phyloP scores from a whole-genome alignment of 2,113 vertebrate species.

The Dryoscopus gambensis region DNA sequence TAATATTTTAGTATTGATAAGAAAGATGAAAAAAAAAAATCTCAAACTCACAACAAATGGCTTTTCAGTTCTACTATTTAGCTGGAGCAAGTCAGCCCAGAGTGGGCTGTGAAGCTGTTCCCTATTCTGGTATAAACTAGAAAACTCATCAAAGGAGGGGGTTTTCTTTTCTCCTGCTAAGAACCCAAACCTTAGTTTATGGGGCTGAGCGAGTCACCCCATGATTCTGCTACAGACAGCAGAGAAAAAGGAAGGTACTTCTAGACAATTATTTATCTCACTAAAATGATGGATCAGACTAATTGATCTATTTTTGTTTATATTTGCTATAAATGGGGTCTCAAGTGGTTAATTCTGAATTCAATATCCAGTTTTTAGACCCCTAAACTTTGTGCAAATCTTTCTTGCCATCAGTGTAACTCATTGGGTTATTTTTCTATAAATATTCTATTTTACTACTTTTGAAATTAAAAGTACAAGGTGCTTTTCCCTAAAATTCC shows the following conservation, averaged over 20 bases:
- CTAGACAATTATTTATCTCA: neutral
- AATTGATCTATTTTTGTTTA: neutral
- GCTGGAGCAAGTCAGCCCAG: neutral
- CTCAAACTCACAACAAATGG: neutral
- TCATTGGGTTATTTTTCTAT: neutral
- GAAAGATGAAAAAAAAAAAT: fast-evolving
- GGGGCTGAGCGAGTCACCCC: neutral
- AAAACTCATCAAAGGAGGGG: neutral
- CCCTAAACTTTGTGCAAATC: neutral
- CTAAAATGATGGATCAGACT: neutral
- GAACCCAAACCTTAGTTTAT: neutral
- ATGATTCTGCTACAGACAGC: neutral
- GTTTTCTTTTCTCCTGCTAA: neutral
- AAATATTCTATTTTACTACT: neutral
- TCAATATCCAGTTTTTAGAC: neutral
- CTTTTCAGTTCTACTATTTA: neutral
- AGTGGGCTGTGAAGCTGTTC: neutral
- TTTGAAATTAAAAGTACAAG: neutral
- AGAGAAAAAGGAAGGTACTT: neutral
- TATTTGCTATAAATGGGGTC: neutral
- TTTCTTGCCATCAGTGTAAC: neutral
- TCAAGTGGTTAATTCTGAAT: neutral
- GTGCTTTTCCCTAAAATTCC: neutral
- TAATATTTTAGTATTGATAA: neutral
- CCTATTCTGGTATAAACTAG: neutral